A percentile compares a stretch with the other conserved stretches of the same genome.
Evolutionary conservation across 2,797 vertebrate genomes (phyloP).

Genomic region (Hoplostethus mediterraneus): DNA sequence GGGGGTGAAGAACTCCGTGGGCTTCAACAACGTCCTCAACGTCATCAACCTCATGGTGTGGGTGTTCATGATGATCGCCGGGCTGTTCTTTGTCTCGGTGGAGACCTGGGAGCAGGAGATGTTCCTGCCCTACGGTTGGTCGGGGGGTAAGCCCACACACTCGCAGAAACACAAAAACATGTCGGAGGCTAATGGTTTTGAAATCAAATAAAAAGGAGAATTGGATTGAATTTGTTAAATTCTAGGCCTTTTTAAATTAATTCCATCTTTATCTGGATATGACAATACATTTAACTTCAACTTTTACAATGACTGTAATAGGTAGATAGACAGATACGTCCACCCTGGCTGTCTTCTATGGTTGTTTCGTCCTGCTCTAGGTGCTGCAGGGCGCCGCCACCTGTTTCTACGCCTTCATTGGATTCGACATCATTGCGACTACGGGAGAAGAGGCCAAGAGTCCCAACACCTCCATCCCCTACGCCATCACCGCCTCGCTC

Average conservation of each 20-base stretch:
- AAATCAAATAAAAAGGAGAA: no score
- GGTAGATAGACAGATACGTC: not conserved
- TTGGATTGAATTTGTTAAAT: no score
- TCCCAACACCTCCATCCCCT: constrained; percentile 98
- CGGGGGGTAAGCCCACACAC: constrained; percentile 89
- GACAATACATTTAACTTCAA: no score
- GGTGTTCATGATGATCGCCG: constrained; percentile 98
- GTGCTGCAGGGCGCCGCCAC: constrained; percentile 98
- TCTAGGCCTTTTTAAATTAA: no score
- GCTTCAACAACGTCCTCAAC: constrained; percentile 96
- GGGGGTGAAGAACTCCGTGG: constrained; percentile 97
- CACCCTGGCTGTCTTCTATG: not conserved
- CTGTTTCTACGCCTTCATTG: constrained; percentile 98
- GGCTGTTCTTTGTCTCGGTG: constrained; percentile 93
- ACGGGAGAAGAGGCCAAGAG: constrained; percentile 98
- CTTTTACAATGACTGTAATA: no score
- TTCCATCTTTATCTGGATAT: no score
- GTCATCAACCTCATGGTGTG: constrained; percentile 95
- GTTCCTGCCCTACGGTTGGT: constrained; percentile 97
- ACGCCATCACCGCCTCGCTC: constrained; percentile 96
- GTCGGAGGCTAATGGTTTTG: no score
- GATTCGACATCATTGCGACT: constrained; percentile 99
- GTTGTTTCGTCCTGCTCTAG: constrained; percentile 72
- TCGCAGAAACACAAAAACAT: not conserved
- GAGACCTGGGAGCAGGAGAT: constrained; percentile 94